Conservation (phyloP, 2,888 invertebrate species). For the Hanleya hanleyi region DNA sequence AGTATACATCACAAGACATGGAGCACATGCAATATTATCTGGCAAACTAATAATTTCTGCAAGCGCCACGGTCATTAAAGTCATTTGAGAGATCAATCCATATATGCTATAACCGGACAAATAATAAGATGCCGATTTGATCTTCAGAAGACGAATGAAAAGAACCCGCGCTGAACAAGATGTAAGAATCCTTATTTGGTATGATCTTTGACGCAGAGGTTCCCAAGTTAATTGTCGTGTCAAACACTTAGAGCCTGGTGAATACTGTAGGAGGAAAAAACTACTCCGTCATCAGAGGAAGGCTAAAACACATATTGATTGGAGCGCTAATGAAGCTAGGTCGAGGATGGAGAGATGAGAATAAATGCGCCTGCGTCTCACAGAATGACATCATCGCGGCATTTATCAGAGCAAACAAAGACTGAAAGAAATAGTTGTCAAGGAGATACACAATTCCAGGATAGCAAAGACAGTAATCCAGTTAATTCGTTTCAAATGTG, state of each 20-base stretch:
- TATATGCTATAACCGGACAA: too few relatives aligned
- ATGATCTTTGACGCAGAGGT: too few relatives aligned
- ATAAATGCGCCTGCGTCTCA: constrained; percentile 1
- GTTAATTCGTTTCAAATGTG: constrained; percentile 11
- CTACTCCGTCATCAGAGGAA: not conserved
- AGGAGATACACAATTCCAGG: not conserved
- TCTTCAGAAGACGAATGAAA: too few relatives aligned
- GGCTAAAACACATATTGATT: constrained; percentile 11
- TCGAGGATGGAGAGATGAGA: not conserved
- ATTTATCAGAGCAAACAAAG: not conserved
- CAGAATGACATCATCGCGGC: not conserved
- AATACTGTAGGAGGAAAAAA: not conserved
- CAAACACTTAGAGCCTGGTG: not conserved
- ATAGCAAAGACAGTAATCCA: constrained; percentile 3
- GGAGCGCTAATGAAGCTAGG: not conserved
- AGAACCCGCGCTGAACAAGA: too few relatives aligned
- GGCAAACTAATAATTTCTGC: too few relatives aligned
- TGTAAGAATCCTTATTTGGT: too few relatives aligned
- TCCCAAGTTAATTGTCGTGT: not conserved
- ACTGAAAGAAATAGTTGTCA: not conserved
- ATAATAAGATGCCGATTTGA: too few relatives aligned
- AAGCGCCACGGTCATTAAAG: too few relatives aligned
- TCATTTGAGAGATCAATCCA: too few relatives aligned
- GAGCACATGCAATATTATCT: too few relatives aligned
- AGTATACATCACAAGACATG: too few relatives aligned